A percentile compares a stretch with the other conserved stretches of the same genome.
Evolutionary conservation across 2,888 invertebrate species (phyloP).

Genomic region (Drosophila nr. medialis): DNA sequence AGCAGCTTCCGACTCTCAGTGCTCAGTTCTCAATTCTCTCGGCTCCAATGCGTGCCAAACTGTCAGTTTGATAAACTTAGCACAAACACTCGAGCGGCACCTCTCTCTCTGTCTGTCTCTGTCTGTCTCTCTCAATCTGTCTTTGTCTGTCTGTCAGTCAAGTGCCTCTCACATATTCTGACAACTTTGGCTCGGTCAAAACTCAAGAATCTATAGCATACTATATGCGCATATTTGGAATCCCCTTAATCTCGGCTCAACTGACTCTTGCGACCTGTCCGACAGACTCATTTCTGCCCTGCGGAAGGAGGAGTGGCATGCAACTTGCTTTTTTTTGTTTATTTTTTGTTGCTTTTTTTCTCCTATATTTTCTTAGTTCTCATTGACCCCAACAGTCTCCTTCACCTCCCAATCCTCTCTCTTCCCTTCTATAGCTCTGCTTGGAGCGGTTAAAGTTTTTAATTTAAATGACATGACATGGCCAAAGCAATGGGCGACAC

Average conservation of each 20-base stretch:
- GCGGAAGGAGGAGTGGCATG: conserved; percentile 52
- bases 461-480: conserved; percentile 77
- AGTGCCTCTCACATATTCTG: conserved; percentile 48
- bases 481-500: conserved; percentile 48
- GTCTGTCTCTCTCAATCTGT: neutral
- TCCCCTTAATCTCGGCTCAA: neutral
- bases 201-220: conserved; percentile 65
- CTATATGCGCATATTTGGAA: conserved; percentile 10
- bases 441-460: conserved; percentile 69
- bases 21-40: neutral
- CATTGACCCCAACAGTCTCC: neutral
- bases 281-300: conserved; percentile 14
- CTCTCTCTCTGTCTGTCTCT: neutral
- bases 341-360: neutral
- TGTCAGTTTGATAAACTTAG: conserved; percentile 49
- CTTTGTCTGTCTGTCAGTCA: conserved; percentile 58
- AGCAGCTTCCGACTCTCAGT: conserved; percentile 5
- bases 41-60: conserved; percentile 23
- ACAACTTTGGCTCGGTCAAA: conserved; percentile 72
- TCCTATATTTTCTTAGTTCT: conserved; percentile 9
- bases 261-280: conserved; percentile 49
- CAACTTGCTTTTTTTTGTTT: conserved; percentile 25
- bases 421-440: conserved; percentile 37
- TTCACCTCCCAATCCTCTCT: neutral
- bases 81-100: conserved; percentile 26